Evolutionary conservation across 2,888 invertebrate genomes (phyloP).

Genomic region (Lumbricus terrestris): DNA sequence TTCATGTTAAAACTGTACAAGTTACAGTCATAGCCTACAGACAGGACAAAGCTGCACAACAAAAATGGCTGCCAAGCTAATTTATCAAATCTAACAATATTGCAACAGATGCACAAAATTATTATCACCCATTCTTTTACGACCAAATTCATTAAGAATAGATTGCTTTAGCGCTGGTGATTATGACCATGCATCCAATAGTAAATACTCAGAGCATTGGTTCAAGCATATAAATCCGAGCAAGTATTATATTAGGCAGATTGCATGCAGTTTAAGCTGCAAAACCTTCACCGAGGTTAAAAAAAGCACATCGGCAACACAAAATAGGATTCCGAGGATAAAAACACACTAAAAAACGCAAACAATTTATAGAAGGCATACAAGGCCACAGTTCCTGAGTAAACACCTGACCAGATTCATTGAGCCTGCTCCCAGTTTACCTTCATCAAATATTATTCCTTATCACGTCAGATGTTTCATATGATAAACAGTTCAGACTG

Average conservation of each 20-base stretch:
- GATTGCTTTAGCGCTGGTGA: neutral
- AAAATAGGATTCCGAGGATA: neutral
- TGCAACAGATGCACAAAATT: neutral
- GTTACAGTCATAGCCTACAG: neutral
- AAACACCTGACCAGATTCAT: neutral
- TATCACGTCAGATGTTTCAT: neutral
- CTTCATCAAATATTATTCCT: neutral
- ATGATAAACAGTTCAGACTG: neutral
- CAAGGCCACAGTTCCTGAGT: neutral
- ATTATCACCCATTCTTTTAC: no score
- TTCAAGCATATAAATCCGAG: neutral
- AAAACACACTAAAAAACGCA: neutral
- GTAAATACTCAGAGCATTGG: neutral
- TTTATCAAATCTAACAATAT: neutral
- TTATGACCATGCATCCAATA: neutral
- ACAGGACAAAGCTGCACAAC: neutral
- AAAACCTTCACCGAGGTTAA: neutral
- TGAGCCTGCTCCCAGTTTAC: neutral
- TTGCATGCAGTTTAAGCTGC: no score
- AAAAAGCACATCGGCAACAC: neutral
- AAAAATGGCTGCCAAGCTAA: neutral
- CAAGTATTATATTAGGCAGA: neutral
- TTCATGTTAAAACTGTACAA: neutral
- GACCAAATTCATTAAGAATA: neutral
- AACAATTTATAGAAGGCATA: neutral